A percentile compares a stretch with the other conserved stretches of the same genome.
These are phyloP conservation scores for Tetramorium parvispinum DNA, from an alignment of 1,140 invertebrate genomes.

Conservation along the genomic window DNA sequence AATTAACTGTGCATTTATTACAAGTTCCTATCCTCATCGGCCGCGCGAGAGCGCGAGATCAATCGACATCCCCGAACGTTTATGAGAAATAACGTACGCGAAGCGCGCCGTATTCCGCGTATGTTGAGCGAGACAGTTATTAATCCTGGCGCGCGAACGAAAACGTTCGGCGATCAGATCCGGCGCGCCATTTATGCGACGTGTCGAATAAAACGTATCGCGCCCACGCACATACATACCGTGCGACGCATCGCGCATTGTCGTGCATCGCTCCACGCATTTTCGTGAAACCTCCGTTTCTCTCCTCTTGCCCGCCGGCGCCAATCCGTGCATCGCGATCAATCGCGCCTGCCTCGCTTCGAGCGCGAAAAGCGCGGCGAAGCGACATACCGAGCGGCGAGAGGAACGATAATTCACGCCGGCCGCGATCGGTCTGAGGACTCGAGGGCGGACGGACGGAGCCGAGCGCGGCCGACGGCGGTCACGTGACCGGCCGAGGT, in stretches of 20 bases:
- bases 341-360: background rate
- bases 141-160: background rate
- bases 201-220: background rate
- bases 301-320: background rate
- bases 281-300: too few species aligned
- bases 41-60: background rate
- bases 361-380: background rate
- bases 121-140: background rate
- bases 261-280: too few species aligned
- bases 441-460: too few species aligned
- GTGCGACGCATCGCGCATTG: too few species aligned
- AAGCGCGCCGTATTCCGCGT: background rate
- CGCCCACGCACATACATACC: too few species aligned
- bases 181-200: background rate
- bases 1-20: too few species aligned
- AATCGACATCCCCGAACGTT: background rate
- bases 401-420: background rate
- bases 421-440: background rate
- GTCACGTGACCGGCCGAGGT: background rate
- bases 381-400: background rate
- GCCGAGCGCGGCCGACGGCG: background rate
- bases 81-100: background rate
- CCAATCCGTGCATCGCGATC: background rate
- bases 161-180: background rate
- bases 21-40: background rate